phyloP scores from a whole-genome alignment of 2,888 invertebrate genomes.

The Sericinus montela region DNA sequence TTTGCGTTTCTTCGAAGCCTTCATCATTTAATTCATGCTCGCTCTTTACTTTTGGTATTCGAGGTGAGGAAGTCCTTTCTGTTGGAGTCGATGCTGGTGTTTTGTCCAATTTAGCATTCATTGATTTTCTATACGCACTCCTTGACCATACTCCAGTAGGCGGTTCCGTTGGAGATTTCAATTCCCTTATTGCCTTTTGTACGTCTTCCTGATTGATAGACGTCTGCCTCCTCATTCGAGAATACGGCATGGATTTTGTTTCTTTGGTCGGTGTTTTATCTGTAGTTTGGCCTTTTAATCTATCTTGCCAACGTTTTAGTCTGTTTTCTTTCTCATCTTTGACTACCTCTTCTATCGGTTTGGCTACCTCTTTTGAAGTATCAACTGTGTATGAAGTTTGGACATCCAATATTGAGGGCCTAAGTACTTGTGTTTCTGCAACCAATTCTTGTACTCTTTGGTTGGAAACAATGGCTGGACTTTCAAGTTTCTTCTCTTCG shows the following conservation, averaged over 20 bases:
- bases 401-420: slow-evolving; percentile 72
- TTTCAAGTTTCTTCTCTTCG: slow-evolving; percentile 73
- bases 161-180: slow-evolving; percentile 81
- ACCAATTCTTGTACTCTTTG: slow-evolving; percentile 46
- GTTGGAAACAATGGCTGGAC: slow-evolving; percentile 29
- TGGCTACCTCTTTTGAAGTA: slow-evolving; percentile 46
- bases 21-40: slow-evolving; percentile 91
- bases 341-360: slow-evolving; percentile 49
- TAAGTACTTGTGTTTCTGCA: slow-evolving; percentile 75
- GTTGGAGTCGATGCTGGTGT: slow-evolving; percentile 27
- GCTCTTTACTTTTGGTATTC: slow-evolving; percentile 74
- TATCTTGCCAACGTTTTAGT: slow-evolving; percentile 85
- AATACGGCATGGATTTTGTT: slow-evolving; percentile 55
- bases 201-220: slow-evolving; percentile 86
- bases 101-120: slow-evolving; percentile 47
- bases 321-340: slow-evolving; percentile 80
- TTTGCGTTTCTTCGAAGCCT: slow-evolving; percentile 94
- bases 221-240: slow-evolving; percentile 82
- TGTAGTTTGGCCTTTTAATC: slow-evolving; percentile 79
- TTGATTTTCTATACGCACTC: slow-evolving; percentile 60
- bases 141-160: slow-evolving; percentile 81
- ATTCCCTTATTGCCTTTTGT: slow-evolving; percentile 82
- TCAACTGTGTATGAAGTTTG: slow-evolving; percentile 74
- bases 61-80: slow-evolving; percentile 62
- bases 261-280: slow-evolving; percentile 68